Evolutionary conservation across 2,113 vertebrate genomes (phyloP), one percentile per base, ranked within the genome.

Genomic region (Pipra filicauda): DNA sequence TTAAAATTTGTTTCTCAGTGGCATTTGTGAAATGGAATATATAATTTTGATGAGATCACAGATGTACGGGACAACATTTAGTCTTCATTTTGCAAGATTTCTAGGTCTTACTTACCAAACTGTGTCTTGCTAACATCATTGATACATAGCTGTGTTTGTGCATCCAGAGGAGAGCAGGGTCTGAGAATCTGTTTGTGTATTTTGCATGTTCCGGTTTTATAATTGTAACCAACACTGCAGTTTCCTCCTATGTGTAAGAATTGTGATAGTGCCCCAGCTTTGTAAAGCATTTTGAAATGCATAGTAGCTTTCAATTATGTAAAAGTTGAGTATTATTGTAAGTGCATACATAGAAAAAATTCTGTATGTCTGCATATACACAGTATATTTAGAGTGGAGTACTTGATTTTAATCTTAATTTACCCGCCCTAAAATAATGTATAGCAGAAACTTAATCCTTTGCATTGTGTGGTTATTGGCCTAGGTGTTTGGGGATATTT

Each of bases 401-500:
- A 37, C 51, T 93, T 87, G 48, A 67, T 59, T 92, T 89, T 92
- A 48, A 69, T 7, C 30, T 91, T 72, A 62, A 82, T 90, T 91
- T 86, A 52, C 49, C 43, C 75, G 27, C 37, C 26, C 20, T 89
- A 59, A 87, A 89, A 79, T 80, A 65, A 48, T 2, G 11, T 52
- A 27, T 87, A 62, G 13, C 51, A 96, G 74, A 80, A 65, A 46
- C 74, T 86, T 85, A 92, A 58, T 73, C 30, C 18, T 84, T 82
- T 65, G 37, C 43, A 39, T 87, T 82, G 23, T 6, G 1, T 75
- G 13, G 77, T 64, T 93, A 85, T 91, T 26, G 16, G 74, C 76
- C 76, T 51, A 59, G 64, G 72, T 80, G 44, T 49, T 95, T 90
- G 43, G 91, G 55, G 59, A 9, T 71, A 93, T 43, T 97, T 96